Conservation (phyloP, 1,140 invertebrate genomes). For the Apis mellifera region Amel_HAv3.1 CM009932.2:8726001-8726500, state of each 20-base stretch:
- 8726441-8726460: conserved; percentile 66
- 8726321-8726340: neutral
- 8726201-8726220: neutral
- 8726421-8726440: conserved; percentile 62
- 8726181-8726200: neutral
- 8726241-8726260: neutral
- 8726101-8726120: neutral
- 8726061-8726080: conserved; percentile 29
- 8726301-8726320: neutral
- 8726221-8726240: neutral
- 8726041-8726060: conserved; percentile 26
- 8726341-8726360: neutral
- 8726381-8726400: conserved; percentile 51
- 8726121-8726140: neutral
- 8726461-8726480: conserved; percentile 52
- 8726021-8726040: conserved; percentile 56
- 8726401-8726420: conserved; percentile 58
- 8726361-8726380: conserved; percentile 59
- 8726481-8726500: conserved; percentile 52
- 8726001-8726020: conserved; percentile 68
- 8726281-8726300: neutral
- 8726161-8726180: neutral
- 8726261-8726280: neutral
- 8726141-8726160: neutral
- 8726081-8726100: conserved; percentile 22